Evolutionary conservation across 2,113 vertebrate genomes (phyloP).

Genomic region (Thymallus thymallus): DNA sequence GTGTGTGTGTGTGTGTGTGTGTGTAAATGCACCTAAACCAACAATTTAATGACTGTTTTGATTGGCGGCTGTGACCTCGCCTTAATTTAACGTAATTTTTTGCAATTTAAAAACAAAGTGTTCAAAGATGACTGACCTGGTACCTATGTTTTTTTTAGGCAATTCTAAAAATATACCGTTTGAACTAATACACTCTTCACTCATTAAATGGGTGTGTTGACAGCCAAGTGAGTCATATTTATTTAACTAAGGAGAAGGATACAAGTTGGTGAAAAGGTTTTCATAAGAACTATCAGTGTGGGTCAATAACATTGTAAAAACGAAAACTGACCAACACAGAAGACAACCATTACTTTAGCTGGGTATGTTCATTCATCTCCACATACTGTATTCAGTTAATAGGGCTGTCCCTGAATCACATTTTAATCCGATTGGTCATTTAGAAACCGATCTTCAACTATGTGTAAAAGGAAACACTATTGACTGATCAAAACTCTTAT

Average conservation of each 20-base stretch:
- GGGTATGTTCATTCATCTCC: too few relatives aligned
- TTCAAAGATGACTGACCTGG: constrained; percentile 66
- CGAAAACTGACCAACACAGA: too few relatives aligned
- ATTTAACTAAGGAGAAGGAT: constrained; percentile 45
- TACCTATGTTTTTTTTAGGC: constrained; percentile 72
- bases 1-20: not conserved
- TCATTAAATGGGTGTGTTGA: constrained; percentile 58
- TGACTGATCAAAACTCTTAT: too few relatives aligned
- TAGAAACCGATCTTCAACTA: too few relatives aligned
- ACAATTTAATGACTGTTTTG: constrained; percentile 76
- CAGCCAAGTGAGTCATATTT: constrained; percentile 58
- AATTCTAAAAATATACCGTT: constrained; percentile 74
- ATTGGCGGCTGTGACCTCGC: constrained; percentile 88
- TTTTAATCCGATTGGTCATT: too few relatives aligned
- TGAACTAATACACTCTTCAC: constrained; percentile 68
- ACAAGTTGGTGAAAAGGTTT: constrained; percentile 4
- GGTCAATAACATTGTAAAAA: too few relatives aligned
- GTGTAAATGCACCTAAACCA: constrained; percentile 69
- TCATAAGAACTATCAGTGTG: too few relatives aligned
- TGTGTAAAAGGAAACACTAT: too few relatives aligned
- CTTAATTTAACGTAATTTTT: constrained; percentile 93
- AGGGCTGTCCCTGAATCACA: too few relatives aligned
- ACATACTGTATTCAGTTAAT: too few relatives aligned
- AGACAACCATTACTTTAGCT: too few relatives aligned
- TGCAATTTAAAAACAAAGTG: constrained; percentile 80